Evolutionary conservation across 1,140 invertebrate genomes (phyloP).

Genomic region (Drosophila mayri): DNA sequence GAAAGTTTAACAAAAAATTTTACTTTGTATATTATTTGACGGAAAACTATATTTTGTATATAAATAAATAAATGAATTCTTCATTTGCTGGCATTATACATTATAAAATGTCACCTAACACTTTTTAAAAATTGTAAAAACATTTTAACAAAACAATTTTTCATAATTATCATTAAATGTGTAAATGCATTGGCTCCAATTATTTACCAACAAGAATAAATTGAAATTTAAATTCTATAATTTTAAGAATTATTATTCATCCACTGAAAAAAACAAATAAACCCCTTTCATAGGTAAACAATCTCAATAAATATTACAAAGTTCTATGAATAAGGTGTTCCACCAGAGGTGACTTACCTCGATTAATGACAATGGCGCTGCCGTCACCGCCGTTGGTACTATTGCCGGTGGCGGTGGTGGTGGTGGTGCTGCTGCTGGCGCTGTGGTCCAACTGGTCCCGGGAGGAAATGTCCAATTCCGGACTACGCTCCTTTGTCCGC

Average conservation of each 20-base stretch:
- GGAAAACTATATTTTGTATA: not conserved
- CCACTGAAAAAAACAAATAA: not conserved
- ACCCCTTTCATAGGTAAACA: not conserved
- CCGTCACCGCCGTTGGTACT: constrained; percentile 64
- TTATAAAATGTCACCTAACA: too few species aligned
- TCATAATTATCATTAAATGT: too few species aligned
- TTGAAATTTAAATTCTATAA: not conserved
- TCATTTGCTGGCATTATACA: too few species aligned
- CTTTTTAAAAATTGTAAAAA: too few species aligned
- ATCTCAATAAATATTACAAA: too few species aligned
- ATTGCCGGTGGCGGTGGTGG: constrained; percentile 10
- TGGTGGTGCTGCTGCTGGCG: constrained; percentile 61
- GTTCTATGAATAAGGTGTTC: not conserved
- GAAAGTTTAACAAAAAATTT: not conserved
- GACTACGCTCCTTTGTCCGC: not conserved
- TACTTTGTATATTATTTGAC: not conserved
- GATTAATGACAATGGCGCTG: constrained; percentile 54
- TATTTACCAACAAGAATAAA: not conserved
- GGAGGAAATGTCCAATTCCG: constrained; percentile 11
- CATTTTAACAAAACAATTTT: too few species aligned
- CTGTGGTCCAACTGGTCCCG: constrained; percentile 52
- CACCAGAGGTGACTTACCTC: constrained; percentile 42
- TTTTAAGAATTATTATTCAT: not conserved
- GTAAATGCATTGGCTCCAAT: too few species aligned
- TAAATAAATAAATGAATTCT: too few species aligned